Base-by-base conservation (phyloP, 2,888 invertebrate species). In the Adelphocoris suturalis region DNA sequence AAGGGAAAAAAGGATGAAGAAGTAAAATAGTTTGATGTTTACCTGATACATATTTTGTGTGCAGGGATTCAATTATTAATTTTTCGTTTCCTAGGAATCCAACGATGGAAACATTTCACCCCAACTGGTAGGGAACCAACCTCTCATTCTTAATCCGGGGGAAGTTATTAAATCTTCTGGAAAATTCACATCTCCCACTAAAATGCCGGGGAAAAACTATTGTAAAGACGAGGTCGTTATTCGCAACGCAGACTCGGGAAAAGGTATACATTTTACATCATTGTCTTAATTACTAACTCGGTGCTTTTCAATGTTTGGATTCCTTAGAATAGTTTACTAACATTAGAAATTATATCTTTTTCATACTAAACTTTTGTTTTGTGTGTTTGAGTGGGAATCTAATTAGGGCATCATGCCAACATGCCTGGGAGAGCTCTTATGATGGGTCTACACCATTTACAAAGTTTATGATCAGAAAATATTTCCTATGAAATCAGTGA, bases 161-260 rank as follows among this genome's bases (percentile, higher is more conserved):
- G 98, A 98, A 94, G 95, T 98, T 86, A 95, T 98, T 92, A 97
- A 97, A 93, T 96, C 97, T 90, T 98, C 97, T 61, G 98, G 98
- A 90, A 98, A 98, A 94, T 98, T 97, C 94, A 94, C 96, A 86
- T 97, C 97, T 93, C 97, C 98, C 68, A 97, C 97, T 14, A 96
- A 97, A 94, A 97, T 98, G 92, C 97, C 97, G 84, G 97, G 97
- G 92, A 98, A 98, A 94, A 98, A 97, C 93, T 98, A 98, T 94
- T 97, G 97, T 93, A 98, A 98, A 93, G 98, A 98, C 93, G 98
- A 99, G 94, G 97, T 98, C 91, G 97, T 98, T 91, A 99, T 99
- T 93, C 95, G 98, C 92, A 98, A 98, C 94, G 97, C 98, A 91
- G 98, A 98, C 94, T 98, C 98, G 86, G 98, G 98, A 93, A 98